phyloP scores from a whole-genome alignment of 2,797 vertebrate genomes.

The Semotilus atromaculatus region DNA sequence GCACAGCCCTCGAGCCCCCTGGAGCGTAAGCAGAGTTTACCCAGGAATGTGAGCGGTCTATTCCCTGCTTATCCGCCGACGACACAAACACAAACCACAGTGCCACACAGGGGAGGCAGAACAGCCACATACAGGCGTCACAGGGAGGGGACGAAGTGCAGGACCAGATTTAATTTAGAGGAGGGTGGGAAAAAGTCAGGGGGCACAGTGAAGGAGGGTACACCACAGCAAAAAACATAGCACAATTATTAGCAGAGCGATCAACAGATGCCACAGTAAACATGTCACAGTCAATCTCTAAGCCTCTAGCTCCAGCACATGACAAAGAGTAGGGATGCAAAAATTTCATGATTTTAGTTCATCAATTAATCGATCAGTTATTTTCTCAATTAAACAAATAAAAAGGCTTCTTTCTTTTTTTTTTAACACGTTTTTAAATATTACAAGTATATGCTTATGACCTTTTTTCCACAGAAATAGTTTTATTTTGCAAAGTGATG shows the following conservation, averaged over 20 bases:
- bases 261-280: conserved; percentile 53
- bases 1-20: conserved; percentile 89
- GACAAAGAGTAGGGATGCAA: not conserved
- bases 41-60: conserved; percentile 97
- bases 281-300: conserved; percentile 39
- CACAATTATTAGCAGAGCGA: conserved; percentile 60
- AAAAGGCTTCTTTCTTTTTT: not conserved
- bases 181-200: conserved; percentile 49
- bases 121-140: conserved; percentile 62
- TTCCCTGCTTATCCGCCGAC: conserved; percentile 83
- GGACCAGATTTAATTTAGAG: conserved; percentile 57
- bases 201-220: conserved; percentile 1
- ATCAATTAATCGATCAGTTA: not conserved
- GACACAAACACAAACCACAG: conserved; percentile 66
- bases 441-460: not conserved
- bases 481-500: not conserved
- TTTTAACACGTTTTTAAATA: not conserved
- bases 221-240: conserved; percentile 47
- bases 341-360: not conserved
- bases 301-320: conserved; percentile 15
- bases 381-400: not conserved
- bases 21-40: conserved; percentile 95
- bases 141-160: conserved; percentile 36
- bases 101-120: conserved; percentile 44
- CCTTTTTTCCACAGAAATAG: not conserved